Conservation (phyloP, 2,888 invertebrate genomes). For the Ommatoiulus sabulosus region DNA sequence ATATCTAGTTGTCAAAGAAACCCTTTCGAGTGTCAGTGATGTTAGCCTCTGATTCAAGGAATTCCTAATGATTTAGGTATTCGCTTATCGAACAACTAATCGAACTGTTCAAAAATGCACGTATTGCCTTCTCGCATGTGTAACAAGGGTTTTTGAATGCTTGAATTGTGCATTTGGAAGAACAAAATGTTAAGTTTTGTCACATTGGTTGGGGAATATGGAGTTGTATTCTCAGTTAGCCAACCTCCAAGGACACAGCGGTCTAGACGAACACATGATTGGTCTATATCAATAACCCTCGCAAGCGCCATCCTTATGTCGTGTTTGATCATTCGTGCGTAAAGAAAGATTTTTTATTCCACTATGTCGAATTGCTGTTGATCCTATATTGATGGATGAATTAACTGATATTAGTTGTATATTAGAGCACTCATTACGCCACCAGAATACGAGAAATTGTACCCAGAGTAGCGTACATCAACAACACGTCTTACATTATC, state of each 20-base stretch:
- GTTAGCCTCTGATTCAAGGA: too few relatives aligned
- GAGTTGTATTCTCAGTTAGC: background rate
- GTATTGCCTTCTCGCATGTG: too few relatives aligned
- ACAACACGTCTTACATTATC: slow-evolving; percentile 14
- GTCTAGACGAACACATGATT: background rate
- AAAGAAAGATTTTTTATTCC: background rate
- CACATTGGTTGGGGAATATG: background rate
- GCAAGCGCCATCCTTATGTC: background rate
- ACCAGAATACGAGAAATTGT: slow-evolving; percentile 1
- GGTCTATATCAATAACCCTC: background rate
- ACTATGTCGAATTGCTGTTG: slow-evolving; percentile 20
- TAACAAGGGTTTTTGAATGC: background rate
- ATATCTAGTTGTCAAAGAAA: too few relatives aligned
- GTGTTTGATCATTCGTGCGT: background rate
- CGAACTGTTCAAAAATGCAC: too few relatives aligned
- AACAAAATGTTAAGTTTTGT: background rate
- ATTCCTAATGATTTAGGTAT: too few relatives aligned
- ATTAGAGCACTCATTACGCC: slow-evolving; percentile 15
- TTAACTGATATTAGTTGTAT: slow-evolving; percentile 30
- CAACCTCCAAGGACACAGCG: background rate
- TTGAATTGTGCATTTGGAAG: background rate
- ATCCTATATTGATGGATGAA: slow-evolving; percentile 33
- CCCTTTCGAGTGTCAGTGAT: too few relatives aligned
- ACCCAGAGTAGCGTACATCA: background rate
- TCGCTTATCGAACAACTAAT: too few relatives aligned